phyloP scores from a whole-genome alignment of 2,797 vertebrate species.

The Naso thynnoides region DNA sequence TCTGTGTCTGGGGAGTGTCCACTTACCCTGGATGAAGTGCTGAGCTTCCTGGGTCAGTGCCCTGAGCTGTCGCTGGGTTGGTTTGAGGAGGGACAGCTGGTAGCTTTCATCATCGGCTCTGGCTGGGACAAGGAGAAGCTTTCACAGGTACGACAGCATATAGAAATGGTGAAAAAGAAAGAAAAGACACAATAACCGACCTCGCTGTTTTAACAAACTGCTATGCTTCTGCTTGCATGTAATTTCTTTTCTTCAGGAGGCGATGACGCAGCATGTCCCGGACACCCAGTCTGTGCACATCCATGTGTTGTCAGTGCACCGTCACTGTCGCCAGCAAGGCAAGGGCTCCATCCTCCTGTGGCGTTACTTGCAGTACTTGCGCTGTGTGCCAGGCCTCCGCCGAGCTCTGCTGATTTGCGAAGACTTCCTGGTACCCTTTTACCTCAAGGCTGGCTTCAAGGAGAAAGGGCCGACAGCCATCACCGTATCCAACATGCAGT shows the following conservation, averaged over 20 bases:
- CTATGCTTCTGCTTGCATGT: not conserved
- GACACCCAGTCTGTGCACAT: constrained; percentile 81
- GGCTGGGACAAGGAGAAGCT: constrained; percentile 87
- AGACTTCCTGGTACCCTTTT: constrained; percentile 86
- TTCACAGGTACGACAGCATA: constrained; percentile 74
- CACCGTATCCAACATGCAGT: constrained; percentile 78
- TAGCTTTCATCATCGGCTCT: constrained; percentile 87
- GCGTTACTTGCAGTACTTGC: constrained; percentile 87
- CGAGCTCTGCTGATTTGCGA: constrained; percentile 86
- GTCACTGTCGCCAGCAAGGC: constrained; percentile 86
- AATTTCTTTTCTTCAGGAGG: constrained; percentile 70
- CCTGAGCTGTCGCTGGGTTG: constrained; percentile 87
- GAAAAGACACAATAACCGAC: not conserved
- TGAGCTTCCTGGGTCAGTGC: constrained; percentile 84
- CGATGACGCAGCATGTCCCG: constrained; percentile 83
- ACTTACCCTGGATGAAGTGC: constrained; percentile 85
- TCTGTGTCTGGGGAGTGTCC: constrained; percentile 87
- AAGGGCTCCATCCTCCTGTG: constrained; percentile 88
- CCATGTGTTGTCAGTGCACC: constrained; percentile 87
- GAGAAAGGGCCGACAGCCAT: constrained; percentile 81
- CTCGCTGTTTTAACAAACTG: not conserved
- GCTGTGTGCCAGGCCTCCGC: constrained; percentile 78
- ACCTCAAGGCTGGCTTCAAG: constrained; percentile 86
- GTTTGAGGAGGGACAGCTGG: constrained; percentile 87
- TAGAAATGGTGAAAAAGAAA: not conserved